phyloP scores from a whole-genome alignment of 2,888 invertebrate genomes.

The Ephialtes manifestator region DNA sequence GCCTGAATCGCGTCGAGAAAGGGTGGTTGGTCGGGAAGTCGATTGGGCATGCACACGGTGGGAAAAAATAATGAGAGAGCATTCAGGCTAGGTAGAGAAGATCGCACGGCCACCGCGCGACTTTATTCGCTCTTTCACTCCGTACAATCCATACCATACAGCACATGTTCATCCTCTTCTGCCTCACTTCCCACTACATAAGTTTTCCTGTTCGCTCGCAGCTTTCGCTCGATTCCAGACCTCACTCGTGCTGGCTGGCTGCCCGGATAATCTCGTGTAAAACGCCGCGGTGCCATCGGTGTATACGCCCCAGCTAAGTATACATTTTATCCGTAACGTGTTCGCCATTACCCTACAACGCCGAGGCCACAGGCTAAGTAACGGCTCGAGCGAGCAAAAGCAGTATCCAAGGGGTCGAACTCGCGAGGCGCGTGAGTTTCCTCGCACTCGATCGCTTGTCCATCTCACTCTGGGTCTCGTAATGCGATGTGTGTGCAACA shows the following conservation, averaged over 20 bases:
- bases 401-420: conserved; percentile 36
- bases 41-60: conserved; percentile 73
- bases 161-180: background rate
- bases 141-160: background rate
- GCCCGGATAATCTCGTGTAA: conserved; percentile 56
- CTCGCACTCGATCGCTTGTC: conserved; percentile 53
- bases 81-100: conserved; percentile 23
- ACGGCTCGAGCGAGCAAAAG: conserved; percentile 76
- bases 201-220: conserved; percentile 14
- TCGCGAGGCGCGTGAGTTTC: conserved; percentile 50
- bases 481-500: conserved; percentile 84
- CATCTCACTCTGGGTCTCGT: conserved; percentile 67
- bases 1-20: conserved; percentile 18
- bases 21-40: conserved; percentile 66
- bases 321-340: conserved; percentile 86
- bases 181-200: background rate
- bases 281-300: conserved; percentile 65
- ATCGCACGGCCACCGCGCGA: conserved; percentile 34
- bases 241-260: conserved; percentile 43
- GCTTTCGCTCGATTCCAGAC: conserved; percentile 21
- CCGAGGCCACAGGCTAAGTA: conserved; percentile 84
- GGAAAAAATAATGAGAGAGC: conserved; percentile 78
- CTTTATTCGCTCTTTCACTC: background rate
- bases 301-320: conserved; percentile 81
- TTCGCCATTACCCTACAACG: conserved; percentile 86